Evolutionary conservation across 2,797 vertebrate species (phyloP).

Genomic region (Monodelphis domestica): DNA sequence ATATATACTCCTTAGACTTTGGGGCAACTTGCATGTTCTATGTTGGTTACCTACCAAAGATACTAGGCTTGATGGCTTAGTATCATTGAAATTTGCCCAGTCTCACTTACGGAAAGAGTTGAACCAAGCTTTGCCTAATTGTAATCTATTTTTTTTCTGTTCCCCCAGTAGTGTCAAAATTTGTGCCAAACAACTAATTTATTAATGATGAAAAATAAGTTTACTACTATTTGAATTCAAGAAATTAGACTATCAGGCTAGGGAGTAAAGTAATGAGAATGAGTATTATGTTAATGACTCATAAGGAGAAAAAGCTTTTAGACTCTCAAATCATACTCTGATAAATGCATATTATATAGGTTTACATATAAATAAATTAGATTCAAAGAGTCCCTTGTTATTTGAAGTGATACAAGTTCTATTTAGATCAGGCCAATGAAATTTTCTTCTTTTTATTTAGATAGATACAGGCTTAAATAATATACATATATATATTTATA

Average conservation of each 20-base stretch:
- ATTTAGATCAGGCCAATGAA: neutral
- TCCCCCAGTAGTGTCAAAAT: neutral
- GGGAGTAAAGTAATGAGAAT: neutral
- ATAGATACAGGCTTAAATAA: neutral
- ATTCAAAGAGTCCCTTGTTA: neutral
- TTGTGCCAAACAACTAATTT: neutral
- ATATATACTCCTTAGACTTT: neutral
- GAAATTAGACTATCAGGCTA: neutral
- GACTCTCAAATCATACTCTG: neutral
- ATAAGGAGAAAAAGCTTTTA: neutral
- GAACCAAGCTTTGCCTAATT: neutral
- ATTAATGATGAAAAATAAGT: neutral
- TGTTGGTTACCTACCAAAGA: neutral
- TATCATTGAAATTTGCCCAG: neutral
- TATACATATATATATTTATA: too few relatives aligned
- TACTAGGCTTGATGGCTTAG: neutral
- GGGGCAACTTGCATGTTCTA: neutral
- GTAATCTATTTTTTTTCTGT: neutral
- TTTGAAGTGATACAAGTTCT: neutral
- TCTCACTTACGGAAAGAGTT: neutral
- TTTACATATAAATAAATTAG: neutral
- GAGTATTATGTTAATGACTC: neutral
- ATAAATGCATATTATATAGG: neutral
- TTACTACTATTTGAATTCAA: neutral
- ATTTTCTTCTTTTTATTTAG: constrained; percentile 9